Base-by-base conservation (phyloP, 2,797 vertebrate species). In the Peromyscus eremicus region DNA sequence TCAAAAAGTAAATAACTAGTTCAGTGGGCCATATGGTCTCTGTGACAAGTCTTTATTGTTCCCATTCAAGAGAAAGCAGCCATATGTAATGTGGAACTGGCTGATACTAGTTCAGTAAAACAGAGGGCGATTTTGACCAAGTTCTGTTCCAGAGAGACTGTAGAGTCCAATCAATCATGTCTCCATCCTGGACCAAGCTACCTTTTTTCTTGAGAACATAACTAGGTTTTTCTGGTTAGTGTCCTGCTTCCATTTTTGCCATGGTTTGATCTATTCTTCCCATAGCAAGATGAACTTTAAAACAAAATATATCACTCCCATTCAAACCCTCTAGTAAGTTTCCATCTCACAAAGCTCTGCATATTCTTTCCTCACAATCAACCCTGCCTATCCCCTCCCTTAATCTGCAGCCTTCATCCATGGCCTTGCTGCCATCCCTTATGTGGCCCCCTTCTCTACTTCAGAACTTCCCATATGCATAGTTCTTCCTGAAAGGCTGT, bases 1-100 rank as follows among this genome's bases (percentile, higher is more conserved):
- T 40, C 55, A 88, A n/a, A 94, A 90, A 75, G 60, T 73, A 81
- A 94, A 64, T 62, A 89, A 25, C 37, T 66, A 88, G 40, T 70
- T 85, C 40, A 17, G 34, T 55, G 43, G n/a, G 55, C 25, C 14
- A 2, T 21, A 49, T 43, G 32, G 66, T 87, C 83, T 94, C 52
- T 89, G 55, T 8, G 62, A 32, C 27, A 76, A 71, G 29, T 81
- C 29, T 27, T 95, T 32, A 73, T 80, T 25, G 40, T 29, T 96
- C n/a, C 40, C 25, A 37, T 4, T 91, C 21, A 73, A 91, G 40
- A 89, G 71, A 80, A 96, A 90, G 34, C n/a, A 46, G 62, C 68
- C 29, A 57, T 5, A 29, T 10, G 17, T 23, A 64, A 94, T 43
- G 76, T 55, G 23, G 46, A 73, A 87, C 57, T 12, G 17, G 70